phyloP scores from a whole-genome alignment of 1,140 invertebrate genomes.

The Brachionus plicatilis region DNA sequence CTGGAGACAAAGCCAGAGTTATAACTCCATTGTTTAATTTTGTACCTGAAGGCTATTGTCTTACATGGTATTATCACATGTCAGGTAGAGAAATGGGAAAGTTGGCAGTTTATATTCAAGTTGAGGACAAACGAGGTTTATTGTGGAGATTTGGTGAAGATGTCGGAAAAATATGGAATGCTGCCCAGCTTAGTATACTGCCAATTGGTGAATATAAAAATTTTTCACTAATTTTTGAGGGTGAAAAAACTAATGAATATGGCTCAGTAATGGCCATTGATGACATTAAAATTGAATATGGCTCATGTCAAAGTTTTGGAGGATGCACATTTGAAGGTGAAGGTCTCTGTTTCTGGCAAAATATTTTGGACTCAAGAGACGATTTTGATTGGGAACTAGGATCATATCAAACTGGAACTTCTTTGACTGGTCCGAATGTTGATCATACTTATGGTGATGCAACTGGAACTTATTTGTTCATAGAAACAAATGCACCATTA shows the following conservation, averaged over 20 bases:
- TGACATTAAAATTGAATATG: constrained; percentile 26
- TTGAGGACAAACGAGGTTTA: not conserved
- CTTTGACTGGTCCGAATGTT: constrained; percentile 46
- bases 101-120: constrained; percentile 35
- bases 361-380: constrained; percentile 45
- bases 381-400: constrained; percentile 51
- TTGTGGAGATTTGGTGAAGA: constrained; percentile 36
- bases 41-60: constrained; percentile 33
- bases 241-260: constrained; percentile 44
- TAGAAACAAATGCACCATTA: constrained; percentile 44
- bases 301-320: constrained; percentile 6
- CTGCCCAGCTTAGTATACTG: not conserved
- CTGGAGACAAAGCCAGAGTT: constrained; percentile 18
- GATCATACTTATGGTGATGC: constrained; percentile 53
- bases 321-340: constrained; percentile 47
- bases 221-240: constrained; percentile 45
- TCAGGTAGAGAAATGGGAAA: constrained; percentile 38
- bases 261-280: constrained; percentile 43
- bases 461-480: constrained; percentile 52
- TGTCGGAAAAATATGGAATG: constrained; percentile 38
- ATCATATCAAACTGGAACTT: constrained; percentile 42
- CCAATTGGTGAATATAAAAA: not conserved
- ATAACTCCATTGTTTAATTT: not conserved
- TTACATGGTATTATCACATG: constrained; percentile 42
- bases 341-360: constrained; percentile 59